Percentiles rank a stretch among this genome's conserved stretches.
Evolutionary conservation across 92 coral and sea anemone species (phyloP).

Genomic region (Galaxea fascicularis): DNA sequence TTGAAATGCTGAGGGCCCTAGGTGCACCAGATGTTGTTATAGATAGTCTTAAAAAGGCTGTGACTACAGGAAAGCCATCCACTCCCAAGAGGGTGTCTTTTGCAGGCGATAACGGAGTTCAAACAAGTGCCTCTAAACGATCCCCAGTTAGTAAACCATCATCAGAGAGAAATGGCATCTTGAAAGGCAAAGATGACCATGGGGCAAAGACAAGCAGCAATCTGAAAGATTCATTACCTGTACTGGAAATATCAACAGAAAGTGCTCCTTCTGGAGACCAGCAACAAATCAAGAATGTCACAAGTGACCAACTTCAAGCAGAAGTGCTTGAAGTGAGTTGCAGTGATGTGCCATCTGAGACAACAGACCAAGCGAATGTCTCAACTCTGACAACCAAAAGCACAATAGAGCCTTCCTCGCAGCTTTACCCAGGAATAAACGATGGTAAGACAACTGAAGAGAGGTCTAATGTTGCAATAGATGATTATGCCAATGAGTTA

Average conservation of each 20-base stretch:
- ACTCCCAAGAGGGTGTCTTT: background rate
- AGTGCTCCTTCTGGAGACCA: too few species aligned
- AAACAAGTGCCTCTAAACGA: background rate
- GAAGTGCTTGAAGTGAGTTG: slow-evolving; percentile 1
- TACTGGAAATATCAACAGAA: too few species aligned
- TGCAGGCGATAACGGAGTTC: background rate
- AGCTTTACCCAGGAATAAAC: background rate
- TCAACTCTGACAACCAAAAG: slow-evolving; percentile 1
- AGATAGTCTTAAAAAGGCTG: slow-evolving; percentile 31
- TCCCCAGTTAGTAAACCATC: background rate
- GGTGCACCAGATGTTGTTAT: slow-evolving; percentile 51
- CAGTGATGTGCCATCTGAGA: background rate
- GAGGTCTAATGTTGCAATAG: background rate
- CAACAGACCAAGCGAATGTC: background rate
- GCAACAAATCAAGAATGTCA: too few species aligned
- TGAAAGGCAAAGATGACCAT: background rate
- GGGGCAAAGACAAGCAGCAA: background rate
- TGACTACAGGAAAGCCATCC: background rate
- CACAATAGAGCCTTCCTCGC: background rate
- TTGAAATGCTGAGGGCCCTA: slow-evolving; percentile 17
- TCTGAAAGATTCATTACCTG: background rate
- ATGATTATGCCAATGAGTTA: background rate
- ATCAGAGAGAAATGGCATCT: background rate
- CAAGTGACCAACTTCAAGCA: background rate
- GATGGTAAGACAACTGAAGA: background rate